Conservation (phyloP, 2,113 vertebrate species). For the Coryphaenoides rupestris region DNA sequence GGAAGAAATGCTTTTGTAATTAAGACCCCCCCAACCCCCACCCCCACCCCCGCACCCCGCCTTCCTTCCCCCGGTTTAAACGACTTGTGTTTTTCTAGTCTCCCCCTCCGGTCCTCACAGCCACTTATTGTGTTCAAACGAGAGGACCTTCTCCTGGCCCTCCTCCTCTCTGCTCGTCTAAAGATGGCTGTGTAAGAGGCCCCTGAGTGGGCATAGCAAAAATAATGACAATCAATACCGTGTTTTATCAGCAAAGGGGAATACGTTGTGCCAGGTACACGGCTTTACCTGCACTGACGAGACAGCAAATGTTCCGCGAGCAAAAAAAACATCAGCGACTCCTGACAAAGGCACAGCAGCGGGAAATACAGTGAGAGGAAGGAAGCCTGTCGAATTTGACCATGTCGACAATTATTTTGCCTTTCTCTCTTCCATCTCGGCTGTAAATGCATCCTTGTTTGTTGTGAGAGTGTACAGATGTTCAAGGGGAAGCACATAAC, state of each 20-base stretch:
- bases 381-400: neutral
- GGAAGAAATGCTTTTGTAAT: no score
- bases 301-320: slow-evolving; percentile 7
- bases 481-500: no score
- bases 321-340: neutral
- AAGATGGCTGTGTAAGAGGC: slow-evolving; percentile 17
- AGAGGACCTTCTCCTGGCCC: slow-evolving; percentile 18
- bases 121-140: no score
- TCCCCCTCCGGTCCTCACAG: no score
- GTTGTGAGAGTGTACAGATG: no score
- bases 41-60: no score
- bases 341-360: slow-evolving; percentile 24
- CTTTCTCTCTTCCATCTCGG: no score
- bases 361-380: neutral
- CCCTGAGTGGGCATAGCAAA: slow-evolving; percentile 12
- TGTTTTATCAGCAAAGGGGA: slow-evolving; percentile 39
- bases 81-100: no score
- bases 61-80: no score
- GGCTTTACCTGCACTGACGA: neutral
- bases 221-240: slow-evolving; percentile 44
- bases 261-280: slow-evolving; percentile 24
- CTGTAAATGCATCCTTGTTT: no score
- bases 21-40: no score
- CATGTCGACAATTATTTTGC: neutral
- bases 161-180: slow-evolving; percentile 15